Evolutionary conservation across 1,140 invertebrate species (phyloP).

Genomic region (Pseudomyrmex dendroicus): DNA sequence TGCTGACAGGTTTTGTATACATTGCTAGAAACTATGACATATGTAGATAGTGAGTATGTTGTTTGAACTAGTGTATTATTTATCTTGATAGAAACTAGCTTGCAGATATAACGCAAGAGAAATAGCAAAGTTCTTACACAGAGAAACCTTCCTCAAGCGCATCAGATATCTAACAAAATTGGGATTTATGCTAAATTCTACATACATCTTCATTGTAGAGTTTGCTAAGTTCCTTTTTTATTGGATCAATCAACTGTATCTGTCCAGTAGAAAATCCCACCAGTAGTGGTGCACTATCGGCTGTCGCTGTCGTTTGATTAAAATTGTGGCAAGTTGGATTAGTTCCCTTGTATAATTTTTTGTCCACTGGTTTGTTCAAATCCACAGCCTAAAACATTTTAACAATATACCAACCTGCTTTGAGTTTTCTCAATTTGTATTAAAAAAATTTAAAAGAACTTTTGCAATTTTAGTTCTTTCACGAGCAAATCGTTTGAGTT

Average conservation of each 20-base stretch:
- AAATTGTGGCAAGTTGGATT: constrained; percentile 99
- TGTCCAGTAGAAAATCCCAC: constrained; percentile 99
- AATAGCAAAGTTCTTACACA: not conserved
- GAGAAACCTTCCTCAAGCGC: not conserved
- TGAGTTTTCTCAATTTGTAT: not conserved
- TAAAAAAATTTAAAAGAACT: not conserved
- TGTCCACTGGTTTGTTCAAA: constrained; percentile 98
- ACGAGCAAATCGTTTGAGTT: not conserved
- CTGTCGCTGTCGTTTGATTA: constrained; percentile 93
- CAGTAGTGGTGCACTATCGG: constrained; percentile 93
- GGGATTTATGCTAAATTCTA: constrained; percentile 41
- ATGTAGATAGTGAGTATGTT: constrained; percentile 26
- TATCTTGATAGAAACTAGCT: constrained; percentile 31
- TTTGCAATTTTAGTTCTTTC: not conserved
- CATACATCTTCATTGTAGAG: constrained; percentile 99
- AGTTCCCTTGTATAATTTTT: constrained; percentile 99
- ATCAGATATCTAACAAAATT: not conserved
- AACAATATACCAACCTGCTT: not conserved
- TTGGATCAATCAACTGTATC: constrained; percentile 98
- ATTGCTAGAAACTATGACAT: constrained; percentile 17
- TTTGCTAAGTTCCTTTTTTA: constrained; percentile 97
- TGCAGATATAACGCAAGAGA: constrained; percentile 10
- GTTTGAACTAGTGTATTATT: constrained; percentile 33
- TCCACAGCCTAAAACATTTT: constrained; percentile 91
- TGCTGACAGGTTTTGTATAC: constrained; percentile 48